These are phyloP conservation scores for Potamarius usumacintae DNA, from an alignment of 2,113 vertebrate genomes.

Conservation along the genomic window DNA sequence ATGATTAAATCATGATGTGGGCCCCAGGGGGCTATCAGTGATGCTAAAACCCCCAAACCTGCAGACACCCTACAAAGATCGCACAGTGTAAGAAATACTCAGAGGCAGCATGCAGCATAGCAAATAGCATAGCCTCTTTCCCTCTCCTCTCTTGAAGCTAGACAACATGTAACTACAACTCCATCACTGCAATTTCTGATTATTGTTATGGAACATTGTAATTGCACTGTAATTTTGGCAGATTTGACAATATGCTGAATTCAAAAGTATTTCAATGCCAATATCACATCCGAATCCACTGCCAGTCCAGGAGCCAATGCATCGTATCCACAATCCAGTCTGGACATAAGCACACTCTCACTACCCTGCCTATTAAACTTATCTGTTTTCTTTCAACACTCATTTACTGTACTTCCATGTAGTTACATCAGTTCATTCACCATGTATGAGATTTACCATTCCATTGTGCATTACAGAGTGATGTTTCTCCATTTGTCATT, in stretches of 20 bases:
- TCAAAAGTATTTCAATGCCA: background rate
- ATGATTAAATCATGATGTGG: slow-evolving; percentile 55
- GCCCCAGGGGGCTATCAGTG: slow-evolving; percentile 15
- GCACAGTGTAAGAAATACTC: slow-evolving; percentile 31
- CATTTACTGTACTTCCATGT: background rate
- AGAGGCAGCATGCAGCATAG: slow-evolving; percentile 37
- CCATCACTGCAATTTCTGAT: background rate
- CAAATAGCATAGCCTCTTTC: background rate
- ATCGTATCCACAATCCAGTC: background rate
- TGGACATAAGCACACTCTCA: background rate
- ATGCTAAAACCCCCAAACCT: slow-evolving; percentile 11
- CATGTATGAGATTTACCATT: background rate
- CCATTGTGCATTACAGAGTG: background rate
- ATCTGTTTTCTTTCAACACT: background rate
- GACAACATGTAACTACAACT: background rate
- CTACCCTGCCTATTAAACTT: background rate
- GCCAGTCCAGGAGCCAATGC: background rate
- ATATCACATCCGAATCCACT: background rate
- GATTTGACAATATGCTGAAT: background rate
- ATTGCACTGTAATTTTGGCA: background rate
- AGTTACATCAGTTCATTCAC: background rate
- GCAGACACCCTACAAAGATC: slow-evolving; percentile 1
- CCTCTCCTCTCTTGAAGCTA: background rate
- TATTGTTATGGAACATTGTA: background rate
- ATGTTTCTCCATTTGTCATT: background rate